A percentile compares a stretch with the other conserved stretches of the same genome.
phyloP scores from a whole-genome alignment of 2,113 vertebrate genomes.

The Ageneiosus marmoratus region DNA sequence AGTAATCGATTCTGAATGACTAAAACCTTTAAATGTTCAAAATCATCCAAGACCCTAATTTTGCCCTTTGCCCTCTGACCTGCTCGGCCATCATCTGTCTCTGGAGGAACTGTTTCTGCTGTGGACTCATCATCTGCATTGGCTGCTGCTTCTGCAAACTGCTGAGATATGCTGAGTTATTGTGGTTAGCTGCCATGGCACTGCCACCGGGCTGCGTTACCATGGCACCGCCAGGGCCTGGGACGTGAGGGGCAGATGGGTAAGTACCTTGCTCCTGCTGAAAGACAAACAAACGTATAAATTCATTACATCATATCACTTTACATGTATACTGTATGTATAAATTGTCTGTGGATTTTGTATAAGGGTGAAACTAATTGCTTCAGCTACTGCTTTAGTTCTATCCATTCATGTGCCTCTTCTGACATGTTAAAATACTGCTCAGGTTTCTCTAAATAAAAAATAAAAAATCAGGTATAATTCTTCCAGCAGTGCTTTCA shows the following conservation, averaged over 20 bases:
- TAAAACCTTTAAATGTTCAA: too few relatives aligned
- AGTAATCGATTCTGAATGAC: not conserved
- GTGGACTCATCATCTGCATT: conserved; percentile 78
- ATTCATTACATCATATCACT: not conserved
- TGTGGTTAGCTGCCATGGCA: conserved; percentile 78
- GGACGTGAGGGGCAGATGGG: conserved; percentile 70
- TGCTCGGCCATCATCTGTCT: conserved; percentile 86
- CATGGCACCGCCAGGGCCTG: conserved; percentile 74
- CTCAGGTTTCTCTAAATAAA: not conserved
- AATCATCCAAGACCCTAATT: too few relatives aligned
- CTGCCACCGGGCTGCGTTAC: conserved; percentile 71
- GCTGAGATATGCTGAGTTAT: conserved; percentile 78
- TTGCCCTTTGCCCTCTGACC: conserved; percentile 67
- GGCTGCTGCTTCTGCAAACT: conserved; percentile 78
- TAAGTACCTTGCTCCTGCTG: conserved; percentile 84
- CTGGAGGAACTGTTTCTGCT: conserved; percentile 84
- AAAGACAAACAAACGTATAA: not conserved
- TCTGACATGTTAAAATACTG: not conserved
- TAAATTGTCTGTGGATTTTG: not conserved
- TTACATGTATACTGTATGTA: not conserved
- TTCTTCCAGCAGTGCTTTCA: not conserved
- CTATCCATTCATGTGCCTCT: too few relatives aligned
- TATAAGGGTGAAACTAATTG: too few relatives aligned
- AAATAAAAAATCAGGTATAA: not conserved
- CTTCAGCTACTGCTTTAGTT: not conserved